These are phyloP conservation scores for Mus pahari DNA, from an alignment of 2,113 vertebrate genomes.

Conservation along the genomic window DNA sequence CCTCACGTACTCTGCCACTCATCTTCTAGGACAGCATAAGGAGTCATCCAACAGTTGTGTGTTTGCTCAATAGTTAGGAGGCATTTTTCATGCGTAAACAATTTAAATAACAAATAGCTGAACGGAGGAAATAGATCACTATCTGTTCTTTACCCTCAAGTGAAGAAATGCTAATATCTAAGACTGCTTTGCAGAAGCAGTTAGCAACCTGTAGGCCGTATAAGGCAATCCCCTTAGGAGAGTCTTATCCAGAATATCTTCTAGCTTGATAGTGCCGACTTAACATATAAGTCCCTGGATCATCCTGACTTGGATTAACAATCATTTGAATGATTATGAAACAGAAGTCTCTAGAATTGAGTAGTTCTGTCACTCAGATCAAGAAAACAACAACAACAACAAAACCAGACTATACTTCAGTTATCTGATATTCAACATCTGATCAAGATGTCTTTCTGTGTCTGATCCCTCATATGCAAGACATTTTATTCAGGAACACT, in stretches of 20 bases:
- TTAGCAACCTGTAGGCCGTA: conserved; percentile 49
- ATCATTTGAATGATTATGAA: conserved; percentile 71
- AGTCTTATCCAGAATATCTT: conserved; percentile 58
- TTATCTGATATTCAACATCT: conserved; percentile 31
- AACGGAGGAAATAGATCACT: background rate
- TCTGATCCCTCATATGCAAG: background rate
- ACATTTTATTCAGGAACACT: conserved; percentile 38
- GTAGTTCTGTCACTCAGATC: conserved; percentile 50
- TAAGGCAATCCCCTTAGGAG: conserved; percentile 46
- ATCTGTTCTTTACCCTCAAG: conserved; percentile 2
- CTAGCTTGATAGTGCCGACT: conserved; percentile 45
- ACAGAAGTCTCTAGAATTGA: conserved; percentile 54
- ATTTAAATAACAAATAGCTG: conserved; percentile 54
- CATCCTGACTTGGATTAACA: conserved; percentile 56
- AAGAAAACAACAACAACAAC: background rate
- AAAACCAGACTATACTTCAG: background rate
- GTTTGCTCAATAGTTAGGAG: conserved; percentile 14
- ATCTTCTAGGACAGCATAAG: background rate
- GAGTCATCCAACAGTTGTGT: background rate
- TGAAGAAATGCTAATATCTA: conserved; percentile 58
- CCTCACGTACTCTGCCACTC: conserved; percentile 12
- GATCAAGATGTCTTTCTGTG: conserved; percentile 16
- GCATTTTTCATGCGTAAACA: background rate
- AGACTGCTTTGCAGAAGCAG: conserved; percentile 56
- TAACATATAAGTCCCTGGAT: conserved; percentile 62